A percentile compares a stretch with the other conserved stretches of the same genome.
These are phyloP conservation scores for Psittacula derbiana DNA, from an alignment of 2,797 vertebrate species.

Conservation along the genomic window DNA sequence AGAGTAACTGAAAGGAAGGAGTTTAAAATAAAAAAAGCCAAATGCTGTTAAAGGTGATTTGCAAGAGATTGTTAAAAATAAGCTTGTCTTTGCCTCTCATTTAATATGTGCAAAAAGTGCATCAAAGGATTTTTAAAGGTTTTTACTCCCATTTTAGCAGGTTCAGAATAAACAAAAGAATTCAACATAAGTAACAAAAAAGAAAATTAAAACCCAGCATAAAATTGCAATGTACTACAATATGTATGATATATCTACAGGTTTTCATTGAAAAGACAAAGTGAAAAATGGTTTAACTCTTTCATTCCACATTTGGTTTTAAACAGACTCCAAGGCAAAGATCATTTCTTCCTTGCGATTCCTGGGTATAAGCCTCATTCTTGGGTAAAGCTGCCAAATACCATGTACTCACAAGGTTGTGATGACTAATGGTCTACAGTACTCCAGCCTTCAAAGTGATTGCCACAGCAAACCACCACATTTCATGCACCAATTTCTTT, in stretches of 20 bases:
- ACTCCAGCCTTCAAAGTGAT: not conserved
- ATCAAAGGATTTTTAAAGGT: not conserved
- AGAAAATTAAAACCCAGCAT: not conserved
- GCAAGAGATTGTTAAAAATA: not conserved
- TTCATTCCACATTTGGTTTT: not conserved
- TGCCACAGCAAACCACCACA: not conserved
- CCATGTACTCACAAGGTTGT: not conserved
- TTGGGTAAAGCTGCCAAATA: not conserved
- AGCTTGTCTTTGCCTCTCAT: not conserved
- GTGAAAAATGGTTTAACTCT: not conserved
- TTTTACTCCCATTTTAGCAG: not conserved
- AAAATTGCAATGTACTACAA: not conserved
- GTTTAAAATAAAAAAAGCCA: not conserved
- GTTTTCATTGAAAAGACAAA: not conserved
- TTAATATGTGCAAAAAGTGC: not conserved
- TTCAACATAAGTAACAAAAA: not conserved
- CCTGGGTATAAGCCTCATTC: not conserved
- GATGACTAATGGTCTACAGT: not conserved
- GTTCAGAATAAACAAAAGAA: not conserved
- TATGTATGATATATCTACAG: fast-evolving
- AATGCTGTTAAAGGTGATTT: not conserved
- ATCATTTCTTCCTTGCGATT: not conserved
- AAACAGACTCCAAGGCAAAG: not conserved
- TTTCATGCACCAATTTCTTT: constrained; percentile 1
- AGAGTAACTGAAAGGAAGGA: not conserved